phyloP scores from a whole-genome alignment of 2,888 invertebrate species.

The Pollenia amentaria region DNA sequence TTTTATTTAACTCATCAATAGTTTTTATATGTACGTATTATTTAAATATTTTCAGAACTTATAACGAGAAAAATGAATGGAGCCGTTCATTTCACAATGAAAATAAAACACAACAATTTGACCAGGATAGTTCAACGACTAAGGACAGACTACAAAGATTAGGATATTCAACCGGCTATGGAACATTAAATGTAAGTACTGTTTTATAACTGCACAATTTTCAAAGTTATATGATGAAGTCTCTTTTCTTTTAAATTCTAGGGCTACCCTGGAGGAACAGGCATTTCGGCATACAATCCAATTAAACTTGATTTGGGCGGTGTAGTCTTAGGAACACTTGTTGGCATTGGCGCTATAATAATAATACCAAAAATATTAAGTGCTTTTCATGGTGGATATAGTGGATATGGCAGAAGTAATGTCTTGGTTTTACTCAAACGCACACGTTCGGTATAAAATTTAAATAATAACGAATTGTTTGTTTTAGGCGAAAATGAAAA shows the following conservation, averaged over 20 bases:
- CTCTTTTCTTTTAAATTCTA: conserved; percentile 61
- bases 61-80: conserved; percentile 80
- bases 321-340: conserved; percentile 91
- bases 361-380: conserved; percentile 92
- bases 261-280: conserved; percentile 84
- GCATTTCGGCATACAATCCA: conserved; percentile 88
- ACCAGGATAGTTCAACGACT: conserved; percentile 79
- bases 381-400: conserved; percentile 88
- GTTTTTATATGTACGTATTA: not conserved
- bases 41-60: conserved; percentile 74
- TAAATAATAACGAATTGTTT: not conserved
- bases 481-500: conserved; percentile 86
- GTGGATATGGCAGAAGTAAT: conserved; percentile 88
- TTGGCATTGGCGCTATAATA: conserved; percentile 92
- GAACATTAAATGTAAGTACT: conserved; percentile 80
- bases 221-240: not conserved
- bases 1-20: too few species aligned
- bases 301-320: conserved; percentile 93
- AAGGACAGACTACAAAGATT: conserved; percentile 83
- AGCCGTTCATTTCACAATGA: conserved; percentile 81
- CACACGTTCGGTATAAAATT: not conserved
- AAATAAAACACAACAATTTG: conserved; percentile 80
- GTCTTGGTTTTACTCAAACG: not conserved
- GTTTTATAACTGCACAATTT: conserved; percentile 60
- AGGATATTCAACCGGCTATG: conserved; percentile 84